Evolutionary conservation across 2,113 vertebrate genomes (phyloP), one percentile per base, ranked within the genome.

Genomic region (Petrocephalus microphthalmus): DNA sequence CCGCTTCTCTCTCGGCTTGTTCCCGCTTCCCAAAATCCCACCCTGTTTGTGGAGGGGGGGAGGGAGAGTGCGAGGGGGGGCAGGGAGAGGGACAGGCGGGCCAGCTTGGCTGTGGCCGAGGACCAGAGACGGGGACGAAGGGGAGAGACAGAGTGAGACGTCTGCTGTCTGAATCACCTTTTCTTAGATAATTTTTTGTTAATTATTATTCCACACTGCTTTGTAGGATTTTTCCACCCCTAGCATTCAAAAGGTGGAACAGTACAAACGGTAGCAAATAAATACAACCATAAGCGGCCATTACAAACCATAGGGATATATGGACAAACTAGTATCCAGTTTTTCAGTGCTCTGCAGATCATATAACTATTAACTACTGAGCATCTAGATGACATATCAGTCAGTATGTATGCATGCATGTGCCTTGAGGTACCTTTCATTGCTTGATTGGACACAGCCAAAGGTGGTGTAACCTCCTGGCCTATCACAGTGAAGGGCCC

Each of bases 81-180:
- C 78, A 98, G 95, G 57, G 96, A 94, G 87, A 98, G 95, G 22
- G 97, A 97, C 88, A 98, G 95, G 57, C 96, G 96, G n/a, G 97
- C 97, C 10, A 97, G 94, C 93, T 97, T 97, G 90, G 97, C 97
- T 97, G 93, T 67, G 89, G 92, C 90, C 90, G 85, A 88, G 78
- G 85, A 88, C 29, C 51, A 51, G 57, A 71, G 64, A 78, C 54
- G 60, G 42, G 45, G 88, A 37, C 88, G 85, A 88, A 17, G 25
- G 33, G 49, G 33, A 85, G 56, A 87, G 42, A 81, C n/a, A 49
- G 17, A 60, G 49, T 64, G 17, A 85, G 29, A 33, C 67, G 22
- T 74, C 11, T 52, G 8, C 33, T 37, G 1, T 7, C 8, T 2
- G 74, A 45, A 33, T 22, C 33, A 81, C 29, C 29, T 11, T 74